These are phyloP conservation scores for Tangara arthus DNA, from an alignment of 2,797 vertebrate genomes.

Conservation along the genomic window DNA sequence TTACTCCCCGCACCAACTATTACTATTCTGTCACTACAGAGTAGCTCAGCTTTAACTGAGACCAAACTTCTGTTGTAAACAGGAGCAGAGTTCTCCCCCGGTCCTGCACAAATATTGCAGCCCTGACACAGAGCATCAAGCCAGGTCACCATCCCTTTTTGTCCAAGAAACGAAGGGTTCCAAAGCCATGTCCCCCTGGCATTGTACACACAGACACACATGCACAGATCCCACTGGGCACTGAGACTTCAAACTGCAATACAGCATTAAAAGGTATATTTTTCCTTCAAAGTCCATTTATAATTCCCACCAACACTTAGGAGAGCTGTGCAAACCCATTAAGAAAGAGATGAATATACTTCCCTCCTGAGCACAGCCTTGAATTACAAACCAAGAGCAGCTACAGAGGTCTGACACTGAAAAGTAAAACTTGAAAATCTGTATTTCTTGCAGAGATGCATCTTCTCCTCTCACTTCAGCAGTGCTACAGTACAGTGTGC, in stretches of 20 bases:
- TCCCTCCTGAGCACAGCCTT: not conserved
- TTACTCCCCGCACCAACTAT: not conserved
- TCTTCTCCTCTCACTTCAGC: not conserved
- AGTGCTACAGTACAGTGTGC: not conserved
- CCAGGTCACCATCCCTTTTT: not conserved
- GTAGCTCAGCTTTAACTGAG: not conserved
- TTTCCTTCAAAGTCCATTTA: constrained; percentile 13
- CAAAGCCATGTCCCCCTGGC: not conserved
- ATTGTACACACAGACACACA: not conserved
- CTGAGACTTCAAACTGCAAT: not conserved
- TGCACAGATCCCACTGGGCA: not conserved
- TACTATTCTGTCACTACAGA: not conserved
- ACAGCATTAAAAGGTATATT: not conserved
- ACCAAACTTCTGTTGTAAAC: not conserved
- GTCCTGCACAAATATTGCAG: not conserved
- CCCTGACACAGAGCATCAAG: not conserved
- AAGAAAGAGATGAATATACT: constrained; percentile 25
- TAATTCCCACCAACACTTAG: constrained; percentile 22
- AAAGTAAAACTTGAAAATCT: constrained; percentile 16
- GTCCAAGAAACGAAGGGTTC: not conserved
- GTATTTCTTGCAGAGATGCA: constrained; percentile 2
- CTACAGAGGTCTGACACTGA: not conserved
- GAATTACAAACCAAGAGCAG: constrained; percentile 11
- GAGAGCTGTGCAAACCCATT: constrained; percentile 29
- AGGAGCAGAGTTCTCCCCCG: not conserved